phyloP scores from a whole-genome alignment of 2,113 vertebrate species.

The Pterocles orientalis region DNA sequence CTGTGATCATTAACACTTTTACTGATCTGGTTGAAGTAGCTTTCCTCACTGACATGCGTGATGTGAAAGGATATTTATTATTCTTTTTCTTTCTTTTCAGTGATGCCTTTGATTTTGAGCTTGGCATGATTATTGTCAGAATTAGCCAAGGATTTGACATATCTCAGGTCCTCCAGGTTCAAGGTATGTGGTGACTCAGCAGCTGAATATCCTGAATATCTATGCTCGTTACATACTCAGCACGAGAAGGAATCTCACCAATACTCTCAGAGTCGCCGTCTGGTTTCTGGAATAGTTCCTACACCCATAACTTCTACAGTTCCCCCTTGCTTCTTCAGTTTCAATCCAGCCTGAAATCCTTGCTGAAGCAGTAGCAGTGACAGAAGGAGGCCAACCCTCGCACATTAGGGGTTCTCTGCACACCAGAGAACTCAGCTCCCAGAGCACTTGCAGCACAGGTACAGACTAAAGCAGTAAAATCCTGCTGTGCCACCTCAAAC shows the following conservation, averaged over 20 bases:
- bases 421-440: not conserved
- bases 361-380: not conserved
- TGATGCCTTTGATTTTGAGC: constrained; percentile 95
- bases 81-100: constrained; percentile 72
- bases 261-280: not conserved
- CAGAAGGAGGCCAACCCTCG: not conserved
- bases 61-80: not conserved
- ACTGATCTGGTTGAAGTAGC: not conserved
- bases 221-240: not conserved
- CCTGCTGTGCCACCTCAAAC: not conserved
- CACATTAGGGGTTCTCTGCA: not conserved
- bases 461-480: not conserved
- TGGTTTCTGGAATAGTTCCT: not conserved
- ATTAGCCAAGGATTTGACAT: constrained; percentile 92
- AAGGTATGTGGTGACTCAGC: constrained; percentile 80
- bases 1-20: not conserved
- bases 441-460: not conserved
- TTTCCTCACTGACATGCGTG: not conserved
- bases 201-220: not conserved
- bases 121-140: constrained; percentile 86
- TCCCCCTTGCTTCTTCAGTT: not conserved
- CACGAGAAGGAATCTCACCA: not conserved
- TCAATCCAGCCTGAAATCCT: not conserved
- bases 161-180: constrained; percentile 87
- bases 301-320: not conserved